Percentiles rank a stretch among this genome's conserved stretches.
Evolutionary conservation across 1,140 invertebrate genomes (phyloP).

Genomic region (Heliconius hermathena): DNA sequence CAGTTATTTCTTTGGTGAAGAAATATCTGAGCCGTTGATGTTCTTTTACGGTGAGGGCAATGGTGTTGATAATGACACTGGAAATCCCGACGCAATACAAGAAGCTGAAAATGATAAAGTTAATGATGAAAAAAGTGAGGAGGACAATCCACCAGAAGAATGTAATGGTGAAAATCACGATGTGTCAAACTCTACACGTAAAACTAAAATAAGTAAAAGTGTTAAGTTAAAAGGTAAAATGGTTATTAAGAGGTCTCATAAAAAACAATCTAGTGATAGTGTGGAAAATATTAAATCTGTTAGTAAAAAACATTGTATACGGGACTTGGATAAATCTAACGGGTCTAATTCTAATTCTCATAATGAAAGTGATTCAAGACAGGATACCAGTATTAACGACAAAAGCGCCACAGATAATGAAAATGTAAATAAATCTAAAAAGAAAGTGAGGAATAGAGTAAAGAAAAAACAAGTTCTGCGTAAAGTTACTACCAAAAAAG

Average conservation of each 20-base stretch:
- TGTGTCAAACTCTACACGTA: slow-evolving; percentile 57
- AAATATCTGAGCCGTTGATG: slow-evolving; percentile 88
- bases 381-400: slow-evolving; percentile 65
- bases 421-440: slow-evolving; percentile 62
- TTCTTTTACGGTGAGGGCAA: slow-evolving; percentile 87
- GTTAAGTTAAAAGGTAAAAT: slow-evolving; percentile 63
- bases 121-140: slow-evolving; percentile 56
- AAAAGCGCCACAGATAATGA: slow-evolving; percentile 63
- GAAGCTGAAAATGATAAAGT: slow-evolving; percentile 54
- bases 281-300: slow-evolving; percentile 63
- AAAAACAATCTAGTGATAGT: slow-evolving; percentile 68
- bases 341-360: slow-evolving; percentile 76
- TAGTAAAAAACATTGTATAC: slow-evolving; percentile 70
- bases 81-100: slow-evolving; percentile 83
- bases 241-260: slow-evolving; percentile 65
- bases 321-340: slow-evolving; percentile 63
- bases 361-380: slow-evolving; percentile 68
- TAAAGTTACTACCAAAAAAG: slow-evolving; percentile 55
- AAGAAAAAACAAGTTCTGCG: slow-evolving; percentile 60
- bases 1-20: slow-evolving; percentile 82
- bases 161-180: slow-evolving; percentile 73
- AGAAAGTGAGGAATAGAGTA: slow-evolving; percentile 64
- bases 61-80: slow-evolving; percentile 87
- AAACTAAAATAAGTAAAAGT: slow-evolving; percentile 61
- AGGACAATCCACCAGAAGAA: slow-evolving; percentile 68